Percentiles rank a stretch among this genome's conserved stretches.
Evolutionary conservation across 2,888 invertebrate species (phyloP).

Genomic region (Pheosia gnoma): DNA sequence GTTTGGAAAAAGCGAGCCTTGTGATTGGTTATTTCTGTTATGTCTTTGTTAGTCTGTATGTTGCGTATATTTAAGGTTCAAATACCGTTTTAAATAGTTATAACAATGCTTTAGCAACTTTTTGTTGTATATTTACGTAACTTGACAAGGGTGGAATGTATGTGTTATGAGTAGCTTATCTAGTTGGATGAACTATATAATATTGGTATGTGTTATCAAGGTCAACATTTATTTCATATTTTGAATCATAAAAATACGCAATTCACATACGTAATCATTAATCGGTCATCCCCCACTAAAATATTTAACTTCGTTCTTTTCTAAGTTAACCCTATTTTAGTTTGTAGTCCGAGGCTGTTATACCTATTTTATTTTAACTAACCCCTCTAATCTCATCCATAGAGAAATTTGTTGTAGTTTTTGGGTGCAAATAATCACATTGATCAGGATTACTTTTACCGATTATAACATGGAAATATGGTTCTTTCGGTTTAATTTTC

Average conservation of each 20-base stretch:
- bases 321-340: constrained; percentile 74
- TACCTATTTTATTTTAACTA: neutral
- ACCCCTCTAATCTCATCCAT: neutral
- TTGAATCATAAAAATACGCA: constrained; percentile 26
- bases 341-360: constrained; percentile 47
- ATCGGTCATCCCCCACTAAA: constrained; percentile 51
- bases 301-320: constrained; percentile 66
- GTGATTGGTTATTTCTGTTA: constrained; percentile 41
- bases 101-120: too few species aligned
- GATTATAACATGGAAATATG: too few species aligned
- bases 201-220: neutral
- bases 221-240: neutral
- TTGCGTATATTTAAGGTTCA: constrained; percentile 10
- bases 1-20: constrained; percentile 58
- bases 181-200: neutral
- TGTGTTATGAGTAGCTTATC: too few species aligned
- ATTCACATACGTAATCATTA: constrained; percentile 14
- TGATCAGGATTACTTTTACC: neutral
- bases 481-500: too few species aligned
- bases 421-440: neutral
- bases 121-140: too few species aligned
- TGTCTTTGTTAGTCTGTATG: constrained; percentile 23
- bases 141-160: too few species aligned
- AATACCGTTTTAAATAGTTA: neutral
- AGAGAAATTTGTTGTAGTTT: neutral